phyloP scores from a whole-genome alignment of 2,113 vertebrate species.

The Paramormyrops kingsleyae region DNA sequence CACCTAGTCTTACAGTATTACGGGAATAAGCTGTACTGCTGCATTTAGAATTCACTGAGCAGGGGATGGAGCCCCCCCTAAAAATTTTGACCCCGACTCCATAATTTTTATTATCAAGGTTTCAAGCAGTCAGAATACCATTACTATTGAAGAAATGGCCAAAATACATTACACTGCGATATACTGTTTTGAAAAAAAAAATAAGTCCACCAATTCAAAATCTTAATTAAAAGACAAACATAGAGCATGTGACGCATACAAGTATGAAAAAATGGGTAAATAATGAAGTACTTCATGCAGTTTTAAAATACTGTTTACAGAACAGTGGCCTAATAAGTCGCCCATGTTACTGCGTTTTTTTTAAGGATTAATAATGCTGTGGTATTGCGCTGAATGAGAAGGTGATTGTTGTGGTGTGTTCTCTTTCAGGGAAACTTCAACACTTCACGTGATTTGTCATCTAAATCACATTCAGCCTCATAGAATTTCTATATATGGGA shows the following conservation, averaged over 20 bases:
- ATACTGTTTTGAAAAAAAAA: background rate
- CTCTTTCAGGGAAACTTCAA: background rate
- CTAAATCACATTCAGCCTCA: background rate
- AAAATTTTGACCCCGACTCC: background rate
- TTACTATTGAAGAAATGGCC: background rate
- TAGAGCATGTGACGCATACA: background rate
- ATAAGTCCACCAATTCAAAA: background rate
- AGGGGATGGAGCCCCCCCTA: background rate
- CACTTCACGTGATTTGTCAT: background rate
- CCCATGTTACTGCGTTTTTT: background rate
- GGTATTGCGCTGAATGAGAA: background rate
- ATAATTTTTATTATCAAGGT: background rate
- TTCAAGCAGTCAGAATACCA: background rate
- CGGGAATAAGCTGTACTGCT: background rate
- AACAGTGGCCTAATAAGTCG: background rate
- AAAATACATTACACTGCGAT: background rate
- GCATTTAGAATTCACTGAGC: background rate
- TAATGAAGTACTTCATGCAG: background rate
- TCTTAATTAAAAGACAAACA: background rate
- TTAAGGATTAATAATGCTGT: background rate
- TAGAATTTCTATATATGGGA: background rate
- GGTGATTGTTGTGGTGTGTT: background rate
- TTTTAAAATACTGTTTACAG: background rate
- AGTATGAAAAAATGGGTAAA: background rate
- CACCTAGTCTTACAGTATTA: background rate